Percentiles rank a stretch among this genome's conserved stretches.
These are phyloP conservation scores for Crotophaga sulcirostris DNA, from an alignment of 2,113 vertebrate species.

Conservation along the genomic window DNA sequence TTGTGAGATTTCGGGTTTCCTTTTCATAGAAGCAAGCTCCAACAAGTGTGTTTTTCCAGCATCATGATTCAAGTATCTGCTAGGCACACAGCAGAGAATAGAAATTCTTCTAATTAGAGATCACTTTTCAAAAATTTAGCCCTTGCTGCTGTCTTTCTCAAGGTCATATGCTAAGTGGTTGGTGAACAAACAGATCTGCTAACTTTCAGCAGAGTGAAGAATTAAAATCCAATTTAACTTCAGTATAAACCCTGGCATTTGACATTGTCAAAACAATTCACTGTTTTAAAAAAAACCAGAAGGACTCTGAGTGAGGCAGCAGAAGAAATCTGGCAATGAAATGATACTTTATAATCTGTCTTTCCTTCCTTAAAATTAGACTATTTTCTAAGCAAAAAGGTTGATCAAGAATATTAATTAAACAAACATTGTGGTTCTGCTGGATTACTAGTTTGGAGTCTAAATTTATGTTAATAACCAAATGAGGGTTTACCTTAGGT, in stretches of 20 bases:
- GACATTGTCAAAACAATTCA: neutral
- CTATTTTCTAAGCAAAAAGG: neutral
- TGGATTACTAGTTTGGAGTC: neutral
- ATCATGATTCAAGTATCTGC: neutral
- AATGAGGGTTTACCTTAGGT: neutral
- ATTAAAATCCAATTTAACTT: neutral
- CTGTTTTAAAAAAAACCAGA: neutral
- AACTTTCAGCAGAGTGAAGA: neutral
- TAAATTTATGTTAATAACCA: neutral
- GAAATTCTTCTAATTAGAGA: neutral
- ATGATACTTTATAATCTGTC: neutral
- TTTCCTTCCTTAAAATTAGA: neutral
- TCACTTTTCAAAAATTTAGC: neutral
- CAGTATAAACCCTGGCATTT: neutral
- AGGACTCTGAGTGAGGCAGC: neutral
- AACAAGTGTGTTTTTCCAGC: neutral
- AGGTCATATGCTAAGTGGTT: neutral
- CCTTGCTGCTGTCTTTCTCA: neutral
- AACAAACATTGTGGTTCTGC: neutral
- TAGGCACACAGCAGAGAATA: neutral
- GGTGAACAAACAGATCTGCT: neutral
- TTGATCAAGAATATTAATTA: neutral
- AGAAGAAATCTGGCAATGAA: neutral
- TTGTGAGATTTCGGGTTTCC: neutral
- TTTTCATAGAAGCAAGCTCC: neutral